Base-by-base conservation (phyloP, 2,113 vertebrate species). In the Vulpes ferrilata region DNA sequence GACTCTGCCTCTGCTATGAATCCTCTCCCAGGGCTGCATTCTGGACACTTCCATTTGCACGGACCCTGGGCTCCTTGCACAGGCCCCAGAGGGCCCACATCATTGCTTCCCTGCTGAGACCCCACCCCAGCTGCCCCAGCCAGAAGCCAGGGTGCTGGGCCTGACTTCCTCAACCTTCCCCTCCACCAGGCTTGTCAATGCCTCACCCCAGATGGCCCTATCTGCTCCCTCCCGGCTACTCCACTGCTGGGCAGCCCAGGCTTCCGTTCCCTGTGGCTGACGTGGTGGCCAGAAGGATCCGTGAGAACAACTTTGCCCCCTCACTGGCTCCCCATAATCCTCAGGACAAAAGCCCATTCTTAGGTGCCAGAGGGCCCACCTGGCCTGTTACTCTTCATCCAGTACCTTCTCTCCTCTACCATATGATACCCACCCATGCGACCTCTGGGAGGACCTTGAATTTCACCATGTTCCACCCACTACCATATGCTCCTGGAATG, bases 401-500 rank as follows among this genome's bases (percentile, higher is more conserved):
- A 7, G 35, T 64, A 0, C 4, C 11, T 74, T 48, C 53, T 35
- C 67, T 96, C 51, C n/a, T 80, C n/a, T 38, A 17, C 43, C 32
- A 3, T 20, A 23, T 25, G 23, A 60, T 3, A 13, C 9, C 7
- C 4, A 78, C 10, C 5, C 48, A n/a, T 3, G 3, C 3, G 51
- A 69, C 4, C 79, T 25, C 23, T 2, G 0, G 8, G 0, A 22
- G 38, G n/a, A 10, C 51, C 87, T 60, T 53, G 30, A 57, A 38
- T 80, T 91, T 30, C 2, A 1, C 53, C 48, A 60, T 15, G 19
- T 0, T 16, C 23, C 27, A 2, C 7, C n/a, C 16, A 16, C 7
- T 32, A 94, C 19, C 8, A 76, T 38, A 51, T 67, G 65, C 85
- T 89, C 55, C 95, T 73, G 89, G 88, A 84, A 97, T 38, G 53